phyloP scores from a whole-genome alignment of 2,113 vertebrate species.

The rat (Rattus norvegicus) region GRCr8 NC_086035.1:40372501-40373000 shows the following conservation, averaged over 20 bases:
- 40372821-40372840: neutral
- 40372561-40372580: slow-evolving; percentile 21
- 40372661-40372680: neutral
- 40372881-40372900: neutral
- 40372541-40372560: slow-evolving; percentile 45
- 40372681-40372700: neutral
- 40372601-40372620: neutral
- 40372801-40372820: neutral
- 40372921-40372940: neutral
- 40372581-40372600: neutral
- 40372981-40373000: neutral
- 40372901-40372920: neutral
- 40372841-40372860: neutral
- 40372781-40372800: neutral
- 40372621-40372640: neutral
- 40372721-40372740: neutral
- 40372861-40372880: neutral
- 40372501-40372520: neutral
- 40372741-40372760: neutral
- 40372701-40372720: neutral
- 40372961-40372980: neutral
- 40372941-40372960: neutral
- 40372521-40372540: neutral
- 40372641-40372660: neutral
- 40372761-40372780: neutral